These are phyloP conservation scores for Typhlomys cinereus DNA, from an alignment of 2,113 vertebrate species.

Conservation along the genomic window DNA sequence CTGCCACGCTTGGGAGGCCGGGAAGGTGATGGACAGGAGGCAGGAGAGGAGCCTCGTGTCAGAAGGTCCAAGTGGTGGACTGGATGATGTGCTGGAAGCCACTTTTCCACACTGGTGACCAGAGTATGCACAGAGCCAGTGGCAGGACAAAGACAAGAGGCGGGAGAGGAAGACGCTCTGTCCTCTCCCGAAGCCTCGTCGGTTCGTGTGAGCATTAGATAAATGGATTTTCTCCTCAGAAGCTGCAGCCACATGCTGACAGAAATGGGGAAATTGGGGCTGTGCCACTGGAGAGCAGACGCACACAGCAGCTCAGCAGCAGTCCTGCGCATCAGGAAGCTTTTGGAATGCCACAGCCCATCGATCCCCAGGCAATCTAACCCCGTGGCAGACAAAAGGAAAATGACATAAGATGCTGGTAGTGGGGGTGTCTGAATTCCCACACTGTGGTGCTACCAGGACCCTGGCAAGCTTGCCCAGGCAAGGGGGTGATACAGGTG, in stretches of 20 bases:
- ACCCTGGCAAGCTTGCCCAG: not conserved
- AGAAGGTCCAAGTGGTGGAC: not conserved
- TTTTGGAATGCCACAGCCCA: not conserved
- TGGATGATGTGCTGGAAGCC: not conserved
- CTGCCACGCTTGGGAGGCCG: not conserved
- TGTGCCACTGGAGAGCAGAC: not conserved
- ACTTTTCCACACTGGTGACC: not conserved
- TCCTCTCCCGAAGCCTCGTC: not conserved
- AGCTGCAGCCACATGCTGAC: not conserved
- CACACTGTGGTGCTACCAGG: not conserved
- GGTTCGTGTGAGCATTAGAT: not conserved
- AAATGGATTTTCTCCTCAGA: slow-evolving; percentile 38
- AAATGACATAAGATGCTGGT: slow-evolving; percentile 32
- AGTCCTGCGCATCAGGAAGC: slow-evolving; percentile 25
- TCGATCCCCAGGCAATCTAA: not conserved
- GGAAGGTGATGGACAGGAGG: not conserved
- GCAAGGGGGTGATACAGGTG: not conserved
- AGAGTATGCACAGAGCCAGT: not conserved
- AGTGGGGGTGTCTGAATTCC: slow-evolving; percentile 37
- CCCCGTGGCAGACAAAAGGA: not conserved
- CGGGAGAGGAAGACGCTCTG: not conserved
- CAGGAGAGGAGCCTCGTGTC: not conserved
- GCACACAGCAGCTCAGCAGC: slow-evolving; percentile 17
- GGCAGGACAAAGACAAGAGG: not conserved
- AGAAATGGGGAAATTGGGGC: not conserved